These are phyloP conservation scores for Brienomyrus longianalis DNA, from an alignment of 2,113 vertebrate genomes.

Conservation along the genomic window DNA sequence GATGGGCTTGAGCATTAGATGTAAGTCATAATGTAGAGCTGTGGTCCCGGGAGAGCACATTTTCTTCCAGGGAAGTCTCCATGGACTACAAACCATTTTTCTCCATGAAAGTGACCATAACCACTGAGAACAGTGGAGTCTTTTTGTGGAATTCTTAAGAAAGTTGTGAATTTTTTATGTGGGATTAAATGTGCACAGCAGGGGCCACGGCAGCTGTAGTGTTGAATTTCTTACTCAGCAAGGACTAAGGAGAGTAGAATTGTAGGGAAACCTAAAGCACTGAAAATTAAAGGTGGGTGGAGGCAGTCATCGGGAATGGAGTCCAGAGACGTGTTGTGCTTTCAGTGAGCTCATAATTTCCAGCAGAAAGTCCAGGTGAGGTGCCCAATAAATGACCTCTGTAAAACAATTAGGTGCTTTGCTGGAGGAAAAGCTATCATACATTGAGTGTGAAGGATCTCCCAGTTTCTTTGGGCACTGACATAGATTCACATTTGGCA, in stretches of 20 bases:
- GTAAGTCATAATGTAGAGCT: neutral
- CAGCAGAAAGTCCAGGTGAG: neutral
- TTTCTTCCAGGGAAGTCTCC: neutral
- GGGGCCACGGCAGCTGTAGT: neutral
- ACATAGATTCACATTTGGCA: neutral
- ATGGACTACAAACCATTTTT: neutral
- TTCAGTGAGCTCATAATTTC: slow-evolving; percentile 2
- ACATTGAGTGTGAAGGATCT: neutral
- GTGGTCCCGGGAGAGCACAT: neutral
- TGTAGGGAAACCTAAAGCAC: neutral
- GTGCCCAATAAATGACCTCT: neutral
- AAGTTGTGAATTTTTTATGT: neutral
- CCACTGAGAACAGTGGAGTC: neutral
- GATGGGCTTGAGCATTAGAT: neutral
- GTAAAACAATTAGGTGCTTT: neutral
- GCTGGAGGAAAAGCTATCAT: neutral
- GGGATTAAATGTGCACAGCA: neutral
- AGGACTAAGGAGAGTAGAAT: neutral
- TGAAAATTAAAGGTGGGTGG: neutral
- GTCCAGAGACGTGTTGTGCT: neutral
- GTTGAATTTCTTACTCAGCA: neutral
- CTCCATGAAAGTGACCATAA: neutral
- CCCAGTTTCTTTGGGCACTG: neutral
- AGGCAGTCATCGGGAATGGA: neutral
- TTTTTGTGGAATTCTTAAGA: neutral